Base-by-base conservation (phyloP, 1,140 invertebrate species). In the Neodiprion fabricii region DNA sequence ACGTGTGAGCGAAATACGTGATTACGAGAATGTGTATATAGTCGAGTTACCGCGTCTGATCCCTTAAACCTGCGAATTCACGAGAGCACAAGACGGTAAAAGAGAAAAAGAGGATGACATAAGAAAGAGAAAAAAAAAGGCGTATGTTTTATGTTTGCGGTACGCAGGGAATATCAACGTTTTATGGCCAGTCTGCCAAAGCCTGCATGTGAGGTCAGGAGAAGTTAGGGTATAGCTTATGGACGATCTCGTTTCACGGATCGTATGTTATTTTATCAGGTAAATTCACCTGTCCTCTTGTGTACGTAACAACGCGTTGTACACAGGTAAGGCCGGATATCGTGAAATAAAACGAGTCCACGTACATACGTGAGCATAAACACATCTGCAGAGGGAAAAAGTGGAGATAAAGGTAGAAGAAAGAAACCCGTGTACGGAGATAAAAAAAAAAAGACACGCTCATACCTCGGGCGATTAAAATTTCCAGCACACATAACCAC, bases 151-250 rank as follows among this genome's bases (percentile, higher is more conserved):
- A 61, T 61, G 53, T 61, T 61, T 61, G 53, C 53, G 53, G 53
- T 61, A 17, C 53, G 53, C 53, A 61, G 53, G n/a, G 53, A 61
- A 61, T 61, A 61, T 61, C 53, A 61, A 61, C 53, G 7, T 61
- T 61, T 61, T 61, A 61, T 61, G n/a, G 53, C 53, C 53, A 17
- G 11, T 61, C 53, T 12, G n/a, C 3, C 53, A 12, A 61, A 61
- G 11, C 53, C 5, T 61, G 53, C 53, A 9, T 5, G 53, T 61
- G 53, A 61, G 53, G 53, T 61, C 53, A 61, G 28, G 28, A 40
- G 28, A 40, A 40, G 28, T 40, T 40, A 61, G 53, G 1, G 2
- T 61, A 61, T 61, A 61, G n/a, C 11, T 61, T 61, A n/a, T 40
- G n/a, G 53, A 61, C 53, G 53, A 61, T 9, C 53, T 61, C 8